These are phyloP conservation scores for Amblyteles armatorius DNA, from an alignment of 2,888 invertebrate species.

Conservation along the genomic window DNA sequence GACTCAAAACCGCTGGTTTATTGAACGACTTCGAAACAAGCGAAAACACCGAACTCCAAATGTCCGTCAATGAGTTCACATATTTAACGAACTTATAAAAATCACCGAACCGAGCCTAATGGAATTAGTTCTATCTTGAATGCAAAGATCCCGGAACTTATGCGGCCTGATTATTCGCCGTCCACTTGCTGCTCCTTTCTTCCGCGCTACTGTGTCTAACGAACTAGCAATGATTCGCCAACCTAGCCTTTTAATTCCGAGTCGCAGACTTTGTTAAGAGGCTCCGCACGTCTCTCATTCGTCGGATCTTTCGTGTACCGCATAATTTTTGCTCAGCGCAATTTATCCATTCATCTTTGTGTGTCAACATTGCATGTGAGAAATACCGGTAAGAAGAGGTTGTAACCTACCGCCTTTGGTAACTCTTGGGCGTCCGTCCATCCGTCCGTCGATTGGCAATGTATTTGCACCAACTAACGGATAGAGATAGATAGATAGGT, in stretches of 20 bases:
- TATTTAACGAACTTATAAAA: conserved; percentile 21
- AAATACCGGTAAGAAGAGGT: neutral
- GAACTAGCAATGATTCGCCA: conserved; percentile 55
- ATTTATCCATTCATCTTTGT: conserved; percentile 7
- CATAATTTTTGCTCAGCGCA: conserved; percentile 11
- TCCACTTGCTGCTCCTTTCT: conserved; percentile 11
- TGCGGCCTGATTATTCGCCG: conserved; percentile 24
- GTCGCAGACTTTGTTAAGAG: conserved; percentile 42
- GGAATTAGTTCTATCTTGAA: conserved; percentile 34
- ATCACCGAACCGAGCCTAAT: conserved; percentile 38
- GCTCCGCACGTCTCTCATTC: conserved; percentile 6
- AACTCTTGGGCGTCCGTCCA: too few relatives aligned
- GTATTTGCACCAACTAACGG: too few relatives aligned
- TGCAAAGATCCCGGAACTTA: conserved; percentile 15
- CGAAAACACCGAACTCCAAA: neutral
- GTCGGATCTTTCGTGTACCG: neutral
- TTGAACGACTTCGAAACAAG: neutral
- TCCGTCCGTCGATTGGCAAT: too few relatives aligned
- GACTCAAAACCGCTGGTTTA: neutral
- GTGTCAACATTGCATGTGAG: neutral
- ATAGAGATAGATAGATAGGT: too few relatives aligned
- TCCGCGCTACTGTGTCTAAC: conserved; percentile 39
- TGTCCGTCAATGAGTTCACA: neutral
- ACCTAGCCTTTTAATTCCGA: conserved; percentile 51
- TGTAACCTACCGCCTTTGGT: neutral